A percentile compares a stretch with the other conserved stretches of the same genome.
These are phyloP conservation scores for Camponotus vicinus DNA, from an alignment of 1,140 invertebrate genomes.

Conservation along the genomic window DNA sequence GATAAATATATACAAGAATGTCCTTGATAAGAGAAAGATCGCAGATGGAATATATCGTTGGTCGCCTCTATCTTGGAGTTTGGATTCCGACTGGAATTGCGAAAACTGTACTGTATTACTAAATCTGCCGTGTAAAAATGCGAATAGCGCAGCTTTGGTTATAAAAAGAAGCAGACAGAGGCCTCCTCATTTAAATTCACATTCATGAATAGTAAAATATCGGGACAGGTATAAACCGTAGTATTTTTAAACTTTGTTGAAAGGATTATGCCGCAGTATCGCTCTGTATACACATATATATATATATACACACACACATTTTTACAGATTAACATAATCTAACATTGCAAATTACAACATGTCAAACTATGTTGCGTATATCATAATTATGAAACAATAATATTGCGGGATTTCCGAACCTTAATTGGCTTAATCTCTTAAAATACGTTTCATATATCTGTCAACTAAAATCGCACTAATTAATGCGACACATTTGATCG, in stretches of 20 bases:
- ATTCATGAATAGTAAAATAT: constrained; percentile 43
- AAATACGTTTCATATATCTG: not conserved
- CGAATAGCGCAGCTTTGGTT: not conserved
- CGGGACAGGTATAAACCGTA: not conserved
- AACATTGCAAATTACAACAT: not conserved
- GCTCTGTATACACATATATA: no score
- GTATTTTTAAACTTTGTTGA: constrained; percentile 31
- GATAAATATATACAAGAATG: constrained; percentile 57
- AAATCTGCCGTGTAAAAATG: constrained; percentile 44
- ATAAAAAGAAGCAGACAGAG: constrained; percentile 10
- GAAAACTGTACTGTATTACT: constrained; percentile 44
- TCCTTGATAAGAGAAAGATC: constrained; percentile 58
- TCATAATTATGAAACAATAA: not conserved
- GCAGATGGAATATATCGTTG: constrained; percentile 40
- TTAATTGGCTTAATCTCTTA: constrained; percentile 7
- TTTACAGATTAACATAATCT: constrained; percentile 22
- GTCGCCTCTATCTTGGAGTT: not conserved
- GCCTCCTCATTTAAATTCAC: constrained; percentile 29
- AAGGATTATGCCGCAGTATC: not conserved
- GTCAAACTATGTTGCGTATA: not conserved
- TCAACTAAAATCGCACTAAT: constrained; percentile 1
- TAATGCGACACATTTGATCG: constrained; percentile 30
- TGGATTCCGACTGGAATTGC: constrained; percentile 40
- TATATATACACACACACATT: no score
- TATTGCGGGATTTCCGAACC: not conserved